These are phyloP conservation scores for Eretmocerus hayati DNA, from an alignment of 2,888 invertebrate species.

Conservation along the genomic window DNA sequence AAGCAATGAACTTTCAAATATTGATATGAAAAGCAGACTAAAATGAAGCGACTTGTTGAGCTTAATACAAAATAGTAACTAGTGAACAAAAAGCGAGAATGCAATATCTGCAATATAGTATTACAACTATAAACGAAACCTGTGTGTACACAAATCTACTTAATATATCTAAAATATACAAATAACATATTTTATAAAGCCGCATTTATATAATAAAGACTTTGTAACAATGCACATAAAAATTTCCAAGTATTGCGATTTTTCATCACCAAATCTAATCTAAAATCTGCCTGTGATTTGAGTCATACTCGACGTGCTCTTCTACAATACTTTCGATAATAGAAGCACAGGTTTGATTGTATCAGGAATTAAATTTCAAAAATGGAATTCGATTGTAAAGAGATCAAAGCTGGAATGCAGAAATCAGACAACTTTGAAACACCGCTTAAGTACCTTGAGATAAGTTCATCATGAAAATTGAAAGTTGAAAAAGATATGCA, in stretches of 20 bases:
- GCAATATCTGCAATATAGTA: not conserved
- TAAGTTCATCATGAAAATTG: no score
- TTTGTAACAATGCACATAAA: constrained; percentile 24
- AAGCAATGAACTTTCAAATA: not conserved
- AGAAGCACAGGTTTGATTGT: no score
- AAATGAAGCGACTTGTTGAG: no score
- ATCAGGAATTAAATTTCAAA: no score
- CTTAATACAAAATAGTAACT: not conserved
- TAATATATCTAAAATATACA: constrained; percentile 18
- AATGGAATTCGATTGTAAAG: constrained; percentile 15
- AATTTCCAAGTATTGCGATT: constrained; percentile 18
- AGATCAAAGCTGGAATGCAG: constrained; percentile 21
- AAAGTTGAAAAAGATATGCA: constrained; percentile 7
- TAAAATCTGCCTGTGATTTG: constrained; percentile 15
- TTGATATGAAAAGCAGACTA: no score
- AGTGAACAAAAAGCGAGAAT: constrained; percentile 14
- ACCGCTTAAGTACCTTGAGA: no score
- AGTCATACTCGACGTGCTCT: constrained; percentile 14
- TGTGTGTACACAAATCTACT: constrained; percentile 20
- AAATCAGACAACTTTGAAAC: constrained; percentile 10
- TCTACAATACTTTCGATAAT: constrained; percentile 15
- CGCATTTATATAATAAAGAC: constrained; percentile 22
- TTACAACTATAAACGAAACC: constrained; percentile 18
- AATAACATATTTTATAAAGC: constrained; percentile 17
- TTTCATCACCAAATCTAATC: constrained; percentile 5